These are phyloP conservation scores for Elysia crispata DNA, from an alignment of 2,888 invertebrate genomes.

Conservation along the genomic window DNA sequence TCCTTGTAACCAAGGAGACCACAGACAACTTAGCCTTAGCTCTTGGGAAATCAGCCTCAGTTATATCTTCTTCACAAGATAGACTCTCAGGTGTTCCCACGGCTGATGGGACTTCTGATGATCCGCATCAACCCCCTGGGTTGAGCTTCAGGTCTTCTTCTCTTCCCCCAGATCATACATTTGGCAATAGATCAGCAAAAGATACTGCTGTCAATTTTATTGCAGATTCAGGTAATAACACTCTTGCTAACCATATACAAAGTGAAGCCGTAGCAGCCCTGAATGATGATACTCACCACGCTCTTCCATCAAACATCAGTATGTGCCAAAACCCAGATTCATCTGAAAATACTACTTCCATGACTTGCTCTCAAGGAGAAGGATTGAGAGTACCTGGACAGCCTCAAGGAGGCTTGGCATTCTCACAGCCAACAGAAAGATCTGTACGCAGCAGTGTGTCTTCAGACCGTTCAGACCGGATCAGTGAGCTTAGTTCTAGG, in stretches of 20 bases:
- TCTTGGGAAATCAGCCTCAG: slow-evolving; percentile 61
- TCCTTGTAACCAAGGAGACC: slow-evolving; percentile 61
- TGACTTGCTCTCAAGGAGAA: too few species aligned
- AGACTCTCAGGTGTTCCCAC: not conserved
- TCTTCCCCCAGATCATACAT: too few species aligned
- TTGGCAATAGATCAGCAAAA: too few species aligned
- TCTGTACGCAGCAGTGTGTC: slow-evolving; percentile 38
- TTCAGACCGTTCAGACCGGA: slow-evolving; percentile 38
- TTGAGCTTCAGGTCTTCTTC: not conserved
- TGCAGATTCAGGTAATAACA: too few species aligned
- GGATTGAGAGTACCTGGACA: too few species aligned
- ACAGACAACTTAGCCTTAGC: slow-evolving; percentile 66
- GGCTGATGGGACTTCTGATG: not conserved
- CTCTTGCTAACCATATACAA: not conserved
- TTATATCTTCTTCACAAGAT: slow-evolving; percentile 22
- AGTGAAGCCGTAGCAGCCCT: not conserved
- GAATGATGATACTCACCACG: not conserved
- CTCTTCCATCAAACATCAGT: slow-evolving; percentile 2
- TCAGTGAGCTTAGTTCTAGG: slow-evolving; percentile 17
- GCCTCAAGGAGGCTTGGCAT: too few species aligned
- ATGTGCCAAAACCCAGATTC: too few species aligned
- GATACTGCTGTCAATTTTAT: too few species aligned
- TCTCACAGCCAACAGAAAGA: not conserved
- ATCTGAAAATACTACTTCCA: too few species aligned
- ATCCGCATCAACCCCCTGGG: not conserved